Evolutionary conservation across 2,797 vertebrate genomes (phyloP).

Genomic region (Limosa lapponica): DNA sequence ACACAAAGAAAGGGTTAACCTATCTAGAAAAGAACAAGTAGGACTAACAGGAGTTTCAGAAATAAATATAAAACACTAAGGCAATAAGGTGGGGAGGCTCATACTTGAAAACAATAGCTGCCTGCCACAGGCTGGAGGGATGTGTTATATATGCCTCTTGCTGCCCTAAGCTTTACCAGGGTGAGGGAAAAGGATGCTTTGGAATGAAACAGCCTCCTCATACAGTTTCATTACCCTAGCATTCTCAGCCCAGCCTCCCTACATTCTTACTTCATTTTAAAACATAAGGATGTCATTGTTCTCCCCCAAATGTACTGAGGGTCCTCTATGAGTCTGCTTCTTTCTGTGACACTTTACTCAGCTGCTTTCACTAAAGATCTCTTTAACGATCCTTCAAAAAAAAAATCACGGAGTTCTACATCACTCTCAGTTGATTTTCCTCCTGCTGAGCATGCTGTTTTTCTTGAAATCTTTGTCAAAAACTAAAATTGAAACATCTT

Average conservation of each 20-base stretch:
- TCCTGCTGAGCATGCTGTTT: neutral
- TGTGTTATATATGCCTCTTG: neutral
- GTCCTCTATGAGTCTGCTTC: neutral
- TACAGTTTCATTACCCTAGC: neutral
- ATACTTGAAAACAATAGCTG: neutral
- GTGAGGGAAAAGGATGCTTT: neutral
- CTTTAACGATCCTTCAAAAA: neutral
- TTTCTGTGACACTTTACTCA: neutral
- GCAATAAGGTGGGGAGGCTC: neutral
- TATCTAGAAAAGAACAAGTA: neutral
- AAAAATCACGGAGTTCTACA: neutral
- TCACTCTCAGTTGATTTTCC: neutral
- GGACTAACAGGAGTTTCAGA: neutral
- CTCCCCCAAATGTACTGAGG: neutral
- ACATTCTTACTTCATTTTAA: neutral
- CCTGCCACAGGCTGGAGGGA: neutral
- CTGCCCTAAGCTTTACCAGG: neutral
- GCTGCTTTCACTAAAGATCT: neutral
- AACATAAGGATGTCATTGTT: neutral
- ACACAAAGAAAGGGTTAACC: neutral
- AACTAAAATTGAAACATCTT: conserved; percentile 20
- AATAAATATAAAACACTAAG: neutral
- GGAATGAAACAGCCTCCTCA: neutral
- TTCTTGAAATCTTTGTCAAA: conserved; percentile 11
- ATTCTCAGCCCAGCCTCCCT: neutral